These are phyloP conservation scores for Equus przewalskii DNA, from an alignment of 2,113 vertebrate species.

Conservation along the genomic window DNA sequence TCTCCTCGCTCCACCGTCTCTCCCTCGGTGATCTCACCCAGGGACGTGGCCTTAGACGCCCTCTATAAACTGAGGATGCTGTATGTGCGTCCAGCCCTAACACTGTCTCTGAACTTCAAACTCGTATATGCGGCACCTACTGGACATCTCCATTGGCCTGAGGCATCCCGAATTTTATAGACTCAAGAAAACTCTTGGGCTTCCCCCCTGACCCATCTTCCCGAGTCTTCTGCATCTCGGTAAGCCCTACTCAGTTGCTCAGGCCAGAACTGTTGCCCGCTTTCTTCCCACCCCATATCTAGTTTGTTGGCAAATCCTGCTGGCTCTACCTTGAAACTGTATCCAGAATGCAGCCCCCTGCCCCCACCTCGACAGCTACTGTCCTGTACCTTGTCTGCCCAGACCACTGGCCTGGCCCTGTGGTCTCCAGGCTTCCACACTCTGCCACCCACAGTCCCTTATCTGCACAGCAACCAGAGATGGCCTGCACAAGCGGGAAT, in stretches of 20 bases:
- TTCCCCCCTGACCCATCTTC: neutral
- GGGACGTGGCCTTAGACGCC: too few relatives aligned
- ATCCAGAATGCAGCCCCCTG: neutral
- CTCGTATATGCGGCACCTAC: neutral
- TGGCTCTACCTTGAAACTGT: neutral
- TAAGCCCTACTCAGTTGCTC: neutral
- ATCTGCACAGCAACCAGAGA: neutral
- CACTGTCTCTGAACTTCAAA: neutral
- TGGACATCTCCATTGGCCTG: neutral
- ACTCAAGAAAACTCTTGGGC: neutral
- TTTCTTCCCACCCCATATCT: neutral
- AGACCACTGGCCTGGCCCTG: neutral
- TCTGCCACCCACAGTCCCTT: neutral
- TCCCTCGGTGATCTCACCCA: neutral
- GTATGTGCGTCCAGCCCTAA: neutral
- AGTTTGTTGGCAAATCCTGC: neutral
- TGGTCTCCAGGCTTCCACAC: neutral
- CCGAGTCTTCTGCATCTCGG: accelerated
- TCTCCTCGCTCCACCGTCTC: neutral
- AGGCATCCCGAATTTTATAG: neutral
- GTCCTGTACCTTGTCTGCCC: neutral
- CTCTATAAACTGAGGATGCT: neutral
- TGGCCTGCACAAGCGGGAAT: neutral
- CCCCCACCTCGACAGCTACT: accelerated
- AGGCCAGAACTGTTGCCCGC: neutral